A percentile compares a stretch with the other conserved stretches of the same genome.
These are phyloP conservation scores for Adrianichthys oophorus DNA, from an alignment of 2,797 vertebrate species.

Conservation along the genomic window DNA sequence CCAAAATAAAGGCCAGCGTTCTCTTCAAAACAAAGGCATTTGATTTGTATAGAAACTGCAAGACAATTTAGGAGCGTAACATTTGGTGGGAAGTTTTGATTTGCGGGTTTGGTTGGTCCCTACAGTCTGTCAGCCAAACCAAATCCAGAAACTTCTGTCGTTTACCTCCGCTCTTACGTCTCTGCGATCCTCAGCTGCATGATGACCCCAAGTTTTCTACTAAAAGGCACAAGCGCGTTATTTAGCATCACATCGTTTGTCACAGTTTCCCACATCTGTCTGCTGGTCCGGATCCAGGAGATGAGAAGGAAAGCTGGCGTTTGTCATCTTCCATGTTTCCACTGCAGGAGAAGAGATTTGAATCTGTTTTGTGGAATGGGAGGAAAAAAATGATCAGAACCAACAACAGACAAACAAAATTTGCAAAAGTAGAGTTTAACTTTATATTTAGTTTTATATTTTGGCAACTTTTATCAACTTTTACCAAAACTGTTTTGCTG, in stretches of 20 bases:
- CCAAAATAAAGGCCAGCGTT: conserved; percentile 32
- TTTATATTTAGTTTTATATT: too few species aligned
- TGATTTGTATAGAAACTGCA: conserved; percentile 27
- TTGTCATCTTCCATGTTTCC: conserved; percentile 13
- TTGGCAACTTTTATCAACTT: too few species aligned
- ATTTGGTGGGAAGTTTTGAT: conserved; percentile 9
- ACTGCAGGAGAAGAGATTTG: conserved; percentile 5
- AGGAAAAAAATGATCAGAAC: neutral
- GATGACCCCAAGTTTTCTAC: conserved; percentile 22
- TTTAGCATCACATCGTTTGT: neutral
- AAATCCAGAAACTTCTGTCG: neutral
- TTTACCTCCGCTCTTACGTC: neutral
- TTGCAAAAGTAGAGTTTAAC: too few species aligned
- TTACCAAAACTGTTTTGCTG: too few species aligned
- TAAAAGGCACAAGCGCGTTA: conserved; percentile 13
- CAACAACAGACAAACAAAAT: neutral
- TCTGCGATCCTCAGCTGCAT: conserved; percentile 47
- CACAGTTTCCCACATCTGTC: conserved; percentile 11
- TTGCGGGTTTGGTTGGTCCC: conserved; percentile 39
- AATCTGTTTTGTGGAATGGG: conserved; percentile 3
- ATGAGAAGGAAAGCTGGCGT: conserved; percentile 47
- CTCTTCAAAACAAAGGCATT: conserved; percentile 35
- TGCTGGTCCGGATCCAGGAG: conserved; percentile 31
- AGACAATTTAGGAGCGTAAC: conserved; percentile 15
- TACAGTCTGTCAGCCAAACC: conserved; percentile 14